Evolutionary conservation across 2,113 vertebrate genomes (phyloP), one percentile per base, ranked within the genome.

Genomic region (Mormoops blainvillei): DNA sequence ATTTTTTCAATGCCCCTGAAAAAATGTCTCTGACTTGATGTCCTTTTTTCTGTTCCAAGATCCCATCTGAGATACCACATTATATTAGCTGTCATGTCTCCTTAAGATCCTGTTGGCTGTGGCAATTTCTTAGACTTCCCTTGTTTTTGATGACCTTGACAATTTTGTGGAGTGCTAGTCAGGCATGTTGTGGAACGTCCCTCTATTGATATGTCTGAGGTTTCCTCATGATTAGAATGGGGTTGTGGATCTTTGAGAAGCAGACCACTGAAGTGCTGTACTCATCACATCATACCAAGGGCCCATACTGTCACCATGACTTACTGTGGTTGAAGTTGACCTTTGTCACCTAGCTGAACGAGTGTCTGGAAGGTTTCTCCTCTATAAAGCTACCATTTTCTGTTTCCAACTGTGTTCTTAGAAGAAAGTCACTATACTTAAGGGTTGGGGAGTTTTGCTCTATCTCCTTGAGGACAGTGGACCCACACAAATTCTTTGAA

Each of bases 231-330:
- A 70, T 45, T 85, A 31, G 48, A 78, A 58, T 70, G 45, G 20
- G 56, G 3, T 12, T 48, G 11, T 68, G 70, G 61, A 19, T 31
- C 63, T 96, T 78, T 50, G 45, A 50, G 61, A 85, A 77, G 63
- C 74, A 70, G 86, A 63, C 33, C 0, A 11, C 56, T n/a, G n/a
- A n/a, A n/a, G n/a, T n/a, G n/a, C n/a, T n/a, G n/a, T n/a, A n/a
- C n/a, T n/a, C 22, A 43, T 22, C 13, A 14, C 14, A 18, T 38
- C 52, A 3, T 48, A 2, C 19, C 86, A 1, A 33, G 45, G 45
- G 20, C 2, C 1, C 8, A 0, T 19, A 1, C 24, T 13, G 0
- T 74, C 33, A 14, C 0, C 33, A 4, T 12, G 7, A 41, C 10
- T 85, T 83, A 19, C 4, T 50, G 0, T 36, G n/a, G 31, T 3